Evolutionary conservation across 2,113 vertebrate genomes (phyloP), one percentile per base, ranked within the genome.

Genomic region (Gobius niger): DNA sequence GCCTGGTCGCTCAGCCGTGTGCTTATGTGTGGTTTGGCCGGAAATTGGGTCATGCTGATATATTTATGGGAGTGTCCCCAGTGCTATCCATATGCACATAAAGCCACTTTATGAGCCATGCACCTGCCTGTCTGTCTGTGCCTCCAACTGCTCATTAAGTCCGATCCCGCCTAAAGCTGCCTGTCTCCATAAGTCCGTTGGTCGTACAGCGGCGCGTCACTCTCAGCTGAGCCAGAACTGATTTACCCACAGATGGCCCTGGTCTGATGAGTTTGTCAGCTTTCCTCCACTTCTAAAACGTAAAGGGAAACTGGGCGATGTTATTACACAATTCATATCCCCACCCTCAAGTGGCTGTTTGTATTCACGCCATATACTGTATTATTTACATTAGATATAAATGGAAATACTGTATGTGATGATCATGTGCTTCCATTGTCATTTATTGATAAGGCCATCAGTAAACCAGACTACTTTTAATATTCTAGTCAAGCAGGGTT

Each of bases 231-330:
- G 73, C 65, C 66, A 64, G 79, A 67, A 56, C 63, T 73, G 79
- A 77, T 70, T 84, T 78, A 15, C 68, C 72, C 82, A 76, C 85
- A 87, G 87, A 89, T 89, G 85, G 87, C 15, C 8, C 65, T 70
- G 82, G 82, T 75, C 62, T 82, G 82, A 84, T 63, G 34, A 0
- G 11, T 80, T 76, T 76, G 73, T 88, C 77, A 67, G 54, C 62
- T 56, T 62, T 80, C 19, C 42, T 81, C 51, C 2, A 63, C 51
- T 83, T 75, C 70, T 68, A 44, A 73, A 76, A 67, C 70, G 68
- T 49, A 24, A 75, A 14, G 73, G 76, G 63, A 68, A 79, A 75
- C 13, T 51, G 76, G 77, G 82, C 79, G 69, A 75, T 81, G 67
- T 81, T 70, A 78, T 88, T 82, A 52, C 57, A 72, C 40, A 75